Base-by-base conservation (phyloP, 1,140 invertebrate species). In the Apis mellifera region DNA sequence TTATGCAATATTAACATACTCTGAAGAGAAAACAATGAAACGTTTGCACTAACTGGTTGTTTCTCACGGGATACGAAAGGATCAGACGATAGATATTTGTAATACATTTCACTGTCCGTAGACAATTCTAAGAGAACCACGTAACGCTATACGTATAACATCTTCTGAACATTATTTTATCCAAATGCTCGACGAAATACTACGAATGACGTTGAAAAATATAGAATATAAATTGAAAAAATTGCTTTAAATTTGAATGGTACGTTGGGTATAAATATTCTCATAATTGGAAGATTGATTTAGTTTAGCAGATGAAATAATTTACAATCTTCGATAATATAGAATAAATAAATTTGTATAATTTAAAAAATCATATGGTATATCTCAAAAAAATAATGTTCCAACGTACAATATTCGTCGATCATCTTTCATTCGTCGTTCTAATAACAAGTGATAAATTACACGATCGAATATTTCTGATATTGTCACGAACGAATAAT, bases 1-100 rank as follows among this genome's bases (percentile, higher is more conserved):
- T 79, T 79, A 60, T 54, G 77, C 57, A 71, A 70, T 71, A 78
- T 71, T 71, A 68, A 78, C 57, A 71, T 78, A 23, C 77, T 54
- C 48, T 11, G 21, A 50, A 17, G 42, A 42, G 42, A 62, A 57
- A 62, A 21, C 42, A n/a, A 59, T 11, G 55, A 48, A 60, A 59
- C 68, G 26, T 55, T 68, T 57, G 52, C 52, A 23, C 32, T 32
- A 21, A 21, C 12, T 54, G 9, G 48, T 32, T 60, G 9, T 60
- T 48, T n/a, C 23, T 19, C 21, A 5, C 3, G 17, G 1, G 1
- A 21, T 12, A 21, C 59, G 9, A 62, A 13, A 52, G 42, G 17
- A 11, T 26, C 17, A n/a, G n/a, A 21, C 12, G 9, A 23, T 26
- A 19, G 15, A 26, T 52, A n/a, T 17, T 19, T 54, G 26, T 32